These are phyloP conservation scores for Himalopsyche tibetana DNA, from an alignment of 2,888 invertebrate genomes.

Conservation along the genomic window DNA sequence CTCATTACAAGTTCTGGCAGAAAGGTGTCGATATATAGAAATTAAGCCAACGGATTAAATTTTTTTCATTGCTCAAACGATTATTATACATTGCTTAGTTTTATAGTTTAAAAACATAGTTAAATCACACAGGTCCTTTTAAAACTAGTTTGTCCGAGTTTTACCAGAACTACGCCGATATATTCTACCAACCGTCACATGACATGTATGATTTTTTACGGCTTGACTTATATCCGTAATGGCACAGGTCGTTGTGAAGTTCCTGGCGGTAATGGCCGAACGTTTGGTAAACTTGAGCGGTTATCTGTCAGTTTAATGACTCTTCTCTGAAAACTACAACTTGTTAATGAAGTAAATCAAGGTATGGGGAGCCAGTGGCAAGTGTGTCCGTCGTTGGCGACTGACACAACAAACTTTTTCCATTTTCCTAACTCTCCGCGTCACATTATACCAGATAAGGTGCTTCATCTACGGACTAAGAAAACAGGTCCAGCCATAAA, in stretches of 20 bases:
- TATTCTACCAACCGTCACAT: too few relatives aligned
- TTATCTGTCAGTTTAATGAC: constrained; percentile 44
- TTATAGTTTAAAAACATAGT: too few relatives aligned
- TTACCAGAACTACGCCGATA: too few relatives aligned
- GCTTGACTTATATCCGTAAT: background rate
- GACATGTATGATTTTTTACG: background rate
- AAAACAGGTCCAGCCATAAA: constrained; percentile 11
- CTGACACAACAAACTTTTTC: constrained; percentile 57
- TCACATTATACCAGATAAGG: constrained; percentile 58
- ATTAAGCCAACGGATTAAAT: too few relatives aligned
- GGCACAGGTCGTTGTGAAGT: background rate
- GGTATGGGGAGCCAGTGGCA: background rate
- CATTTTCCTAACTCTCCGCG: constrained; percentile 57
- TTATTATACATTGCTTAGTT: too few relatives aligned
- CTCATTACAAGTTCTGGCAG: too few relatives aligned
- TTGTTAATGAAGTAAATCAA: constrained; percentile 56
- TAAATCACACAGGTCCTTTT: too few relatives aligned
- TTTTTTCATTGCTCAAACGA: too few relatives aligned
- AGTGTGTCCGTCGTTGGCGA: constrained; percentile 29
- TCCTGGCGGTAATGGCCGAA: background rate
- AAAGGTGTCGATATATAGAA: too few relatives aligned
- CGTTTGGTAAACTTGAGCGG: constrained; percentile 21
- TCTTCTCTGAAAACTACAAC: constrained; percentile 44
- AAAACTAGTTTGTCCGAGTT: too few relatives aligned
- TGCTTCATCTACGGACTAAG: constrained; percentile 13